Base-by-base conservation (phyloP, 2,113 vertebrate genomes). In the Triplophysa dalaica region DNA sequence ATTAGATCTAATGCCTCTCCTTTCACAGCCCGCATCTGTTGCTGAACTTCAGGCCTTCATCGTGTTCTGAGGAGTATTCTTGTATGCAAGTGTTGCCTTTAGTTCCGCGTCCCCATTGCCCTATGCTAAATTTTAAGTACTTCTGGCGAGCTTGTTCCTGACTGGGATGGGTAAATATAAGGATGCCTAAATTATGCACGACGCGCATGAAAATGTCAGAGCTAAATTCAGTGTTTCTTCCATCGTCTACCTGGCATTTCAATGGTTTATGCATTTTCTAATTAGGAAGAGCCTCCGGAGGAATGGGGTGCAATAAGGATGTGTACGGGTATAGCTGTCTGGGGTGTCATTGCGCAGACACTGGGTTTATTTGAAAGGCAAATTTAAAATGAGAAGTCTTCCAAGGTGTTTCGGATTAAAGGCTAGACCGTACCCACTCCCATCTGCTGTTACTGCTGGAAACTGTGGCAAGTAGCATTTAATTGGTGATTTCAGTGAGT, bases 221-320 rank as follows among this genome's bases (percentile, higher is more conserved):
- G 81, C 87, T 87, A 90, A 89, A 89, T 77, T 91, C 89, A 86
- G 84, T 78, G 79, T 87, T 84, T 89, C 80, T 74, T 67, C 68
- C 78, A 85, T 92, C 92, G 90, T 92, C 89, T 92, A 75, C 19
- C 74, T 89, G 87, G 86, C 88, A 88, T 90, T 89, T 83, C 48
- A 69, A 91, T 90, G 88, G 90, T 90, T 91, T 88, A 91, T 92
- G 89, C 85, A 93, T 91, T 90, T 91, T 84, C 88, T 92, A 91
- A 93, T 92, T 91, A 91, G 88, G 70, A 64, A 54, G 60, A 82
- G 82, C 86, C 88, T 90, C 86, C 0, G 79, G 81, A 76, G 86
- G 77, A 61, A 62, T 12, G 8, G 45, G 66, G 80, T 7, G 77
- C 69, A 82, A 85, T 70, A 77, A 74, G 75, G 77, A 67, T 24